Base-by-base conservation (phyloP, 2,113 vertebrate species). In the Lontra canadensis region DNA sequence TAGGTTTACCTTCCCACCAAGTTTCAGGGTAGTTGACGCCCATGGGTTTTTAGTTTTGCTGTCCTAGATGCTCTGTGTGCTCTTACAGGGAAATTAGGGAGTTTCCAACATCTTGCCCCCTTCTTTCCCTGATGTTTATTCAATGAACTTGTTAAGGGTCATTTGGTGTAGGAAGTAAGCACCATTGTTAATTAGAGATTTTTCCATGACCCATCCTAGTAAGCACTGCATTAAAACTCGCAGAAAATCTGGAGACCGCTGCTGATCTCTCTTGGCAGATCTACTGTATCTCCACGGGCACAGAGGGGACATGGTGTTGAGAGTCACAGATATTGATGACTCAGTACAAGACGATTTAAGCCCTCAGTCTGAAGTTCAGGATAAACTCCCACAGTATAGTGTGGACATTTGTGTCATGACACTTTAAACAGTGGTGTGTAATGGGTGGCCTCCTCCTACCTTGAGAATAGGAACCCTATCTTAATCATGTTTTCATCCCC, bases 281-380 rank as follows among this genome's bases (percentile, higher is more conserved):
- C 17, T 7, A 1, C 29, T 15, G 4, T 8, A 23, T 31, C 59
- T 10, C 14, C 2, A 5, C 0, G 1, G 39, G 52, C 65, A 17
- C 2, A 6, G 73, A 67, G 9, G 31, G 65, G 21, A 20, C 14
- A 11, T 3, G 7, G 57, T 6, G 29, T 2, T 36, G 34, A 44
- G 31, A 55, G 34, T 31, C 49, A 65, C 25, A 18, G 39, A n/a
- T 15, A 12, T 0, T 4, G 36, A 36, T 9, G 39, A 13, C 55
- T 25, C 3, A 61, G 26, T 1, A 20, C 21, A 49, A 18, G 1
- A 6, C 2, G 6, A 78, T 2, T 34, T 5, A 2, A 29, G 18
- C 8, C 20, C 59, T 25, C 61, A 59, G 8, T 6, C 23, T 39
- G 18, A 34, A 59, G 57, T 71, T 80, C 1, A 31, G 18, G 39